These are phyloP conservation scores for Pipistrellus nathusii DNA, from an alignment of 2,797 vertebrate species.

Conservation along the genomic window DNA sequence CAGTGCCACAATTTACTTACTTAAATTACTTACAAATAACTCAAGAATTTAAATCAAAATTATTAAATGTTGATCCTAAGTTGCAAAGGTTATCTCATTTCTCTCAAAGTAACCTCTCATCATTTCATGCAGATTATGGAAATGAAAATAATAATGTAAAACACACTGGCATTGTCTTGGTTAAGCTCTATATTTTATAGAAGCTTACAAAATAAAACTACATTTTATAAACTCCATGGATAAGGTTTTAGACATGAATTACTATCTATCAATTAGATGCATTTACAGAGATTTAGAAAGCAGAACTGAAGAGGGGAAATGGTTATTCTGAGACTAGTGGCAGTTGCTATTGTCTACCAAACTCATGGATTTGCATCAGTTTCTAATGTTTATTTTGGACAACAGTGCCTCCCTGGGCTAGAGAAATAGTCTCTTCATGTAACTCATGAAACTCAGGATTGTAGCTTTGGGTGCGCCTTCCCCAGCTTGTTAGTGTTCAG, in stretches of 20 bases:
- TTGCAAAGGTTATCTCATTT: neutral
- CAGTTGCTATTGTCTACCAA: neutral
- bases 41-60: neutral
- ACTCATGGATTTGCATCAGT: neutral
- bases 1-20: neutral
- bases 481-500: neutral
- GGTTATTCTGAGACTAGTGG: neutral
- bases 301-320: neutral
- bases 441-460: neutral
- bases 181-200: neutral
- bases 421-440: neutral
- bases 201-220: neutral
- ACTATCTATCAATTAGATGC: neutral
- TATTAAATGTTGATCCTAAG: neutral
- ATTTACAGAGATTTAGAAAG: neutral
- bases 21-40: constrained; percentile 13
- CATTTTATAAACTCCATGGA: neutral
- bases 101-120: neutral
- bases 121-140: neutral
- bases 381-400: neutral
- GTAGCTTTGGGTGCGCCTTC: neutral
- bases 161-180: neutral
- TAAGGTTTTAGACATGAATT: neutral
- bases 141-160: neutral
- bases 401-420: neutral